These are phyloP conservation scores for Ascidia mentula DNA, from an alignment of 23 tunicate genomes.

Conservation along the genomic window DNA sequence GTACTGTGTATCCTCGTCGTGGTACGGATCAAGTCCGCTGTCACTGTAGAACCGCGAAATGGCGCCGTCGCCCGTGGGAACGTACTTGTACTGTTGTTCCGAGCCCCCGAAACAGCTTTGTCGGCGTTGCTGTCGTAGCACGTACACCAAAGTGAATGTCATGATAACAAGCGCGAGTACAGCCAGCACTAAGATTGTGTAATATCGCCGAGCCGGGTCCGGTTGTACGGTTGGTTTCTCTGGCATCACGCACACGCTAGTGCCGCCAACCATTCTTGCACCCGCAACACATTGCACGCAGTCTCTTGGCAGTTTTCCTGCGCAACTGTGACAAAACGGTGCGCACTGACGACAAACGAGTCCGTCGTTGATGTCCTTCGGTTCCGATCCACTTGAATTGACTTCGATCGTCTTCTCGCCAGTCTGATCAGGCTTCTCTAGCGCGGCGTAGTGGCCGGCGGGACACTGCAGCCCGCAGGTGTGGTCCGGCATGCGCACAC, in stretches of 20 bases:
- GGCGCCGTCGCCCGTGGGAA: constrained; percentile 51
- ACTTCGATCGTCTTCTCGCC: constrained; percentile 13
- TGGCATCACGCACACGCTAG: neutral
- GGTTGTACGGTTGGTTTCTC: neutral
- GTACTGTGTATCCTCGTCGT: constrained; percentile 17
- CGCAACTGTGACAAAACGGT: constrained; percentile 49
- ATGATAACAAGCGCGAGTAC: constrained; percentile 19
- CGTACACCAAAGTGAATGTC: constrained; percentile 2
- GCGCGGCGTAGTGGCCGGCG: constrained; percentile 45
- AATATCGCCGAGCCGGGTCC: neutral
- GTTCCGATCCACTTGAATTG: neutral
- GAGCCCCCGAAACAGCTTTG: neutral
- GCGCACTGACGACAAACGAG: constrained; percentile 56
- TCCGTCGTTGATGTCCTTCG: neutral
- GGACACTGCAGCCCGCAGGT: constrained; percentile 48
- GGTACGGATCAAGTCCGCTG: constrained; percentile 15
- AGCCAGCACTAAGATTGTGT: constrained; percentile 16
- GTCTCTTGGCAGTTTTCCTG: constrained; percentile 21
- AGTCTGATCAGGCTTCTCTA: constrained; percentile 18
- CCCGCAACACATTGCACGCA: constrained; percentile 65
- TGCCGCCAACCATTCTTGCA: neutral
- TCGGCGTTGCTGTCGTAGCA: neutral
- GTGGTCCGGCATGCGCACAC: constrained; percentile 28
- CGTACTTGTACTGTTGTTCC: constrained; percentile 44
- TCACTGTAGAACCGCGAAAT: neutral